Percentiles rank a stretch among this genome's conserved stretches.
These are phyloP conservation scores for Tapirus terrestris DNA, from an alignment of 2,113 vertebrate genomes.

Conservation along the genomic window DNA sequence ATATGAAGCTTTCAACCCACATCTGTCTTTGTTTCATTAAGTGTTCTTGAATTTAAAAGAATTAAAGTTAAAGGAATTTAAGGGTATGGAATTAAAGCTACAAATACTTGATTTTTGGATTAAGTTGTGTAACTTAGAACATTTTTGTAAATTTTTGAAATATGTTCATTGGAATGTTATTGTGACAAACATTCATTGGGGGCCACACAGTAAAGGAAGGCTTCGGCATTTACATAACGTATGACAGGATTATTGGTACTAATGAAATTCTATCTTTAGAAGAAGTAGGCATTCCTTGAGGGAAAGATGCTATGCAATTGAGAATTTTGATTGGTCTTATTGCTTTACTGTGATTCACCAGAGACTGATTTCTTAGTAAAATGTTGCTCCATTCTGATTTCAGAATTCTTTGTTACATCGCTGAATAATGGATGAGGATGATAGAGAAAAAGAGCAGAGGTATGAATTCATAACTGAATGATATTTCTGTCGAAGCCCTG, in stretches of 20 bases:
- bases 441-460: background rate
- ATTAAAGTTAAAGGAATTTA: conserved; percentile 31
- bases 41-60: background rate
- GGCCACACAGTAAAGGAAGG: background rate
- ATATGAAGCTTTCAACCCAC: background rate
- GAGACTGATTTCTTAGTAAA: conserved; percentile 36
- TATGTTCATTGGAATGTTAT: conserved; percentile 3
- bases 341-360: conserved; percentile 15
- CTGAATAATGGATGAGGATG: conserved; percentile 24
- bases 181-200: conserved; percentile 18
- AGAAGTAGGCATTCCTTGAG: conserved; percentile 39
- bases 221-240: background rate
- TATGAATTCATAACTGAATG: conserved; percentile 49
- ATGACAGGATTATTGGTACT: background rate
- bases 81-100: background rate
- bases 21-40: background rate
- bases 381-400: conserved; percentile 56
- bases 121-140: conserved; percentile 27
- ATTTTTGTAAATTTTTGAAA: conserved; percentile 38
- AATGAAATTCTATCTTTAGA: conserved; percentile 41
- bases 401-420: background rate
- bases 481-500: background rate
- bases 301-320: background rate
- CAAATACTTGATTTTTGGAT: background rate
- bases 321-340: conserved; percentile 45